Percentiles rank a stretch among this genome's conserved stretches.
phyloP scores from a whole-genome alignment of 2,888 invertebrate species.

The Drosophila nr. perissopoda region DNA sequence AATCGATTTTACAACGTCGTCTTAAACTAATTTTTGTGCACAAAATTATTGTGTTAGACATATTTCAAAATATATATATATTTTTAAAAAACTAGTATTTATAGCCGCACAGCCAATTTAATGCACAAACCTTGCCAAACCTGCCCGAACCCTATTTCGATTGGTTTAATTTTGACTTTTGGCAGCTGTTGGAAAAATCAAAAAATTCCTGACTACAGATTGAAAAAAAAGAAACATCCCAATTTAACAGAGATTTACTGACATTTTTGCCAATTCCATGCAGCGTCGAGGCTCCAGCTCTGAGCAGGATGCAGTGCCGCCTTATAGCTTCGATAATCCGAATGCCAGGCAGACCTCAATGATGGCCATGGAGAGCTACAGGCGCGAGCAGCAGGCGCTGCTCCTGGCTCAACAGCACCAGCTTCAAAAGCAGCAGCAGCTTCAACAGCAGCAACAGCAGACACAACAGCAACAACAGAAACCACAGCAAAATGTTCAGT shows the following conservation, averaged over 20 bases:
- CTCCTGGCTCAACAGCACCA: constrained; percentile 67
- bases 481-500: constrained; percentile 21
- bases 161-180: background rate
- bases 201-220: background rate
- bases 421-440: constrained; percentile 64
- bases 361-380: constrained; percentile 84
- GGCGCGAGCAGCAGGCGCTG: constrained; percentile 80
- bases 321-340: constrained; percentile 83
- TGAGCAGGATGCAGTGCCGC: constrained; percentile 85
- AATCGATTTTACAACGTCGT: background rate
- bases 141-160: background rate
- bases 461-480: constrained; percentile 27
- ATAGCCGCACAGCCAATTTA: background rate
- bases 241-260: constrained; percentile 4
- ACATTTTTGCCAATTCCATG: constrained; percentile 10
- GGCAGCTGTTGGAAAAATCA: background rate
- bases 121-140: constrained; percentile 1
- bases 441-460: constrained; percentile 61
- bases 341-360: constrained; percentile 83
- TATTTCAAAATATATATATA: background rate
- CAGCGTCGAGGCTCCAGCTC: constrained; percentile 82
- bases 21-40: background rate
- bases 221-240: background rate
- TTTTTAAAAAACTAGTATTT: background rate
- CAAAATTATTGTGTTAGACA: background rate